Evolutionary conservation across 1,140 invertebrate species (phyloP), one percentile per base, ranked within the genome.

Genomic region (Bicyclus anynana): DNA sequence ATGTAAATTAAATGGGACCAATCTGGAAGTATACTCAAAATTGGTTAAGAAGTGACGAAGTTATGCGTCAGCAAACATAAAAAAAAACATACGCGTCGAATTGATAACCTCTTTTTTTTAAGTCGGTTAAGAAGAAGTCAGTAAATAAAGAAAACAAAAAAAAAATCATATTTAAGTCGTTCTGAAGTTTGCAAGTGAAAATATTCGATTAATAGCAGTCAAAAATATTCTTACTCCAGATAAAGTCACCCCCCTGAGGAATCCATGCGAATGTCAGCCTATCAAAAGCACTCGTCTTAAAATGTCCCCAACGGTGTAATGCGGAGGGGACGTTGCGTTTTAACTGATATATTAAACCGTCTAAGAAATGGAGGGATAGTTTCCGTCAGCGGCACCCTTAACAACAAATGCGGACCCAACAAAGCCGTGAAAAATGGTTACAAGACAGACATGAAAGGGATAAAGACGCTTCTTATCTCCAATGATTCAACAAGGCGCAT

Each of bases 381-480:
- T 59, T 50, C 47, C 60, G 53, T 64, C 63, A 62, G 55, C 67
- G 68, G 16, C 13, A 17, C 14, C 72, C 69, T 69, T 77, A 69
- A 75, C 73, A 59, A 68, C 66, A 72, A 76, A 60, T 68, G 63
- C 61, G 56, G 49, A 50, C 52, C 48, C 47, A 50, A 75, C 74
- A 77, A 80, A 80, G 68, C 53, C 69, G 70, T 80, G 77, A 80
- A 75, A 80, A 80, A 79, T 79, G 74, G 68, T 70, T 58, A 67
- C 59, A 59, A 70, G 68, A 64, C 66, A 75, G 69, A 68, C 69
- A 59, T 70, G 68, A 76, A 76, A 72, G 62, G 74, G 77, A 80
- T 77, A 63, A 75, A 79, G 72, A 74, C 72, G 69, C 47, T 57
- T 55, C 59, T 70, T 72, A 77, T 80, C 76, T 80, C 71, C 69